Percentiles rank a stretch among this genome's conserved stretches.
Conservation (phyloP, 2,888 invertebrate species). For the Rhagophthalmus giganteus region DNA sequence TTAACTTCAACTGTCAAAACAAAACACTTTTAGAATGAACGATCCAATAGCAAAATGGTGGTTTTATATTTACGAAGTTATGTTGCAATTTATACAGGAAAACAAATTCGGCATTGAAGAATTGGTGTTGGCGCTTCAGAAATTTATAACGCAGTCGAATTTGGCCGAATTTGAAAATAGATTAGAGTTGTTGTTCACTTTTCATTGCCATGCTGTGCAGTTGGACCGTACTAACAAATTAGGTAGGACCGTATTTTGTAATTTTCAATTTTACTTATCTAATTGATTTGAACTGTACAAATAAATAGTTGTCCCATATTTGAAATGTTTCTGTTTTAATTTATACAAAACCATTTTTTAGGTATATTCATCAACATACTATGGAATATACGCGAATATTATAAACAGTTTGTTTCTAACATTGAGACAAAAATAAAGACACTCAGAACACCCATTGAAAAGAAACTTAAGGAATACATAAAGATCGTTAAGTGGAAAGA, state of each 20-base stretch:
- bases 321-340: not conserved
- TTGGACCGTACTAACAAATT: slow-evolving; percentile 44
- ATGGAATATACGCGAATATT: slow-evolving; percentile 85
- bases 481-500: slow-evolving; percentile 96
- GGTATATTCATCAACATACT: slow-evolving; percentile 67
- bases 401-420: slow-evolving; percentile 72
- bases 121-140: slow-evolving; percentile 66
- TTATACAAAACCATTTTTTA: slow-evolving; percentile 38
- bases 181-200: slow-evolving; percentile 75
- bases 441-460: slow-evolving; percentile 81
- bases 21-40: slow-evolving; percentile 59
- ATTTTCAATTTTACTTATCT: not conserved
- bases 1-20: slow-evolving; percentile 12
- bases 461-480: slow-evolving; percentile 88
- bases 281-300: not conserved
- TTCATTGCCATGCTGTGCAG: slow-evolving; percentile 78
- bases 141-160: slow-evolving; percentile 81
- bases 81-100: slow-evolving; percentile 63
- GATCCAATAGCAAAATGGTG: slow-evolving; percentile 81
- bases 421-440: slow-evolving; percentile 68
- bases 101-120: slow-evolving; percentile 47
- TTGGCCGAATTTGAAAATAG: slow-evolving; percentile 83
- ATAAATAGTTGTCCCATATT: not conserved
- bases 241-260: no score
- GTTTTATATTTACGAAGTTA: slow-evolving; percentile 81